Conservation (phyloP, 35 echinoderm and acorn worm genomes). For the Chiridota heheva region DNA sequence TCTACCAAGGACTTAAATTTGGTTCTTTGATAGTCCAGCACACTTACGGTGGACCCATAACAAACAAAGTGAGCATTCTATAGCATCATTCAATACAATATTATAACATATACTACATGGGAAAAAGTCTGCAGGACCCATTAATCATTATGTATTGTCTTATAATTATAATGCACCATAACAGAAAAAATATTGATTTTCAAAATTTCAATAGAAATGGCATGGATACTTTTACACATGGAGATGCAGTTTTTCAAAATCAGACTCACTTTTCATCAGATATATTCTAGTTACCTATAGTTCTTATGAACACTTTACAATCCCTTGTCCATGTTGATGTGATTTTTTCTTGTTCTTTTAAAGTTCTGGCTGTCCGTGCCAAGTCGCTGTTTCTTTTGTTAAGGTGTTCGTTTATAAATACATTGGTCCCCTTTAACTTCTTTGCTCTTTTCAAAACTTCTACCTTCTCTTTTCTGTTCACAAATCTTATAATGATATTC, state of each 20-base stretch:
- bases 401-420: not conserved
- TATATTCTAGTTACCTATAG: not conserved
- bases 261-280: not conserved
- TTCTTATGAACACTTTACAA: conserved; percentile 2
- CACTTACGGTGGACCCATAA: too few relatives aligned
- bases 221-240: too few relatives aligned
- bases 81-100: too few relatives aligned
- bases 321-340: conserved; percentile 12
- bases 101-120: too few relatives aligned
- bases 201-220: too few relatives aligned
- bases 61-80: too few relatives aligned
- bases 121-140: too few relatives aligned
- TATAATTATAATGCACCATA: too few relatives aligned
- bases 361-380: not conserved
- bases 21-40: too few relatives aligned
- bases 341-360: conserved; percentile 13
- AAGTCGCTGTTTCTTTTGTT: conserved; percentile 3
- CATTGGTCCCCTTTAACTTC: conserved; percentile 2
- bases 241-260: not conserved
- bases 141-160: too few relatives aligned
- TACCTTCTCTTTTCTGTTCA: not conserved
- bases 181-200: too few relatives aligned
- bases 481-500: conserved; percentile 28
- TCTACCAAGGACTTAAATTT: too few relatives aligned
- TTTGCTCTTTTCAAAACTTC: conserved; percentile 15